Evolutionary conservation across 2,888 invertebrate genomes (phyloP).

Genomic region (Homarus gammarus): DNA sequence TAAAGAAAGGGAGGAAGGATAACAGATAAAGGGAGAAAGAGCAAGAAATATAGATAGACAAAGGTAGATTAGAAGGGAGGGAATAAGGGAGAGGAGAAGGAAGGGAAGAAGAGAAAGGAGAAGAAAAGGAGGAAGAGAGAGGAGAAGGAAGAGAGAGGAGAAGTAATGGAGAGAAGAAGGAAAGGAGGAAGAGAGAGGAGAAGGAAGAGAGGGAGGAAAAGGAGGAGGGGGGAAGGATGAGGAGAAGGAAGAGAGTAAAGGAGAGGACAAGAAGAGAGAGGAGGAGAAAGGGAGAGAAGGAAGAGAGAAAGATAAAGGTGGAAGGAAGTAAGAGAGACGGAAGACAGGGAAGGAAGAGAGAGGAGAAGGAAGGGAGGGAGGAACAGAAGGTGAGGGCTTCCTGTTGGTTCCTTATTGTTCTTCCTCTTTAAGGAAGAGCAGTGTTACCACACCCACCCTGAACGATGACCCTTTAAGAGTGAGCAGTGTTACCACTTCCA

Average conservation of each 20-base stretch:
- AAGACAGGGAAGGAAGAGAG: neutral
- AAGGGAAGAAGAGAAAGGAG: neutral
- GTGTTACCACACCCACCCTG: no score
- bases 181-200: neutral
- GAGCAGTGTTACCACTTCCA: no score
- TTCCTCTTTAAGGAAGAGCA: neutral
- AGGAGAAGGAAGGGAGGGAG: neutral
- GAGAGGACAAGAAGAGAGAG: neutral
- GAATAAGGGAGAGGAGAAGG: neutral
- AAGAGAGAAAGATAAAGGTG: neutral
- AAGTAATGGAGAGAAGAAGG: neutral
- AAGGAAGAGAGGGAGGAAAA: conserved; percentile 2
- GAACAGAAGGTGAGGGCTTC: neutral
- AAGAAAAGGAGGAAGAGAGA: neutral
- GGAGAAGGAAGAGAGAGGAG: neutral
- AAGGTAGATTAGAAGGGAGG: no score
- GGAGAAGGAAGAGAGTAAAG: conserved; percentile 1
- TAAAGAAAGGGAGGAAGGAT: no score
- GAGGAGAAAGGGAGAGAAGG: neutral
- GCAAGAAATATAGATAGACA: no score
- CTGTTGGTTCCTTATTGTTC: neutral
- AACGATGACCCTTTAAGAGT: no score
- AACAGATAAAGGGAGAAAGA: no score
- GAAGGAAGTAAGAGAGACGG: neutral
- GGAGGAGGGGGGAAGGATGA: no score